Evolutionary conservation across 1,140 invertebrate genomes (phyloP).

Genomic region (Drosophila seguyi): DNA sequence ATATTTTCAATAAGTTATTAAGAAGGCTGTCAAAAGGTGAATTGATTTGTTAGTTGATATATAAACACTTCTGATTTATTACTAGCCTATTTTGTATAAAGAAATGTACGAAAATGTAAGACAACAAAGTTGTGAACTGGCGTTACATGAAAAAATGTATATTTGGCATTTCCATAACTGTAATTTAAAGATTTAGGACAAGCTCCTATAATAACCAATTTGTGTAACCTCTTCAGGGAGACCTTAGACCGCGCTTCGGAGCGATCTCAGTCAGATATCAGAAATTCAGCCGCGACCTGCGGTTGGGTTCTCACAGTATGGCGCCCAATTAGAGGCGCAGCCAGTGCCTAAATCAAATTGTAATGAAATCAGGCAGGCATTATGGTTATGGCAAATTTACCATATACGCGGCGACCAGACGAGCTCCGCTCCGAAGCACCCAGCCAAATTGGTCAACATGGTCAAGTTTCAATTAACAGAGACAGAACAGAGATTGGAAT

Average conservation of each 20-base stretch:
- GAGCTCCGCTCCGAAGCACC: constrained; percentile 14
- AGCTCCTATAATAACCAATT: too few species aligned
- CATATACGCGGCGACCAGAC: constrained; percentile 61
- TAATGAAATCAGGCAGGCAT: constrained; percentile 75
- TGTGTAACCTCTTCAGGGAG: neutral
- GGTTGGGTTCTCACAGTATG: constrained; percentile 73
- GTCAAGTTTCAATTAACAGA: constrained; percentile 80
- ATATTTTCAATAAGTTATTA: neutral
- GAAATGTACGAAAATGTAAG: neutral
- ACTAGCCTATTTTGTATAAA: neutral
- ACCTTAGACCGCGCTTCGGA: neutral
- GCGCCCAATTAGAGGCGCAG: constrained; percentile 72
- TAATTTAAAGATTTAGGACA: neutral
- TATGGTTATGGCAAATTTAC: constrained; percentile 82
- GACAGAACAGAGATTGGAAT: constrained; percentile 30
- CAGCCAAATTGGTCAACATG: constrained; percentile 78
- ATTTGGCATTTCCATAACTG: too few species aligned
- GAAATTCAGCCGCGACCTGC: constrained; percentile 11
- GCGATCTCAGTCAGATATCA: constrained; percentile 9
- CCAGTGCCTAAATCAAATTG: constrained; percentile 79
- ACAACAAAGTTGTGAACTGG: neutral
- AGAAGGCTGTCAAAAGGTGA: neutral
- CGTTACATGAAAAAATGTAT: too few species aligned
- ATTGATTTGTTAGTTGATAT: neutral
- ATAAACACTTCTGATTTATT: neutral